Evolutionary conservation across 2,113 vertebrate species (phyloP).

Genomic region (Tauraco erythrolophus): DNA sequence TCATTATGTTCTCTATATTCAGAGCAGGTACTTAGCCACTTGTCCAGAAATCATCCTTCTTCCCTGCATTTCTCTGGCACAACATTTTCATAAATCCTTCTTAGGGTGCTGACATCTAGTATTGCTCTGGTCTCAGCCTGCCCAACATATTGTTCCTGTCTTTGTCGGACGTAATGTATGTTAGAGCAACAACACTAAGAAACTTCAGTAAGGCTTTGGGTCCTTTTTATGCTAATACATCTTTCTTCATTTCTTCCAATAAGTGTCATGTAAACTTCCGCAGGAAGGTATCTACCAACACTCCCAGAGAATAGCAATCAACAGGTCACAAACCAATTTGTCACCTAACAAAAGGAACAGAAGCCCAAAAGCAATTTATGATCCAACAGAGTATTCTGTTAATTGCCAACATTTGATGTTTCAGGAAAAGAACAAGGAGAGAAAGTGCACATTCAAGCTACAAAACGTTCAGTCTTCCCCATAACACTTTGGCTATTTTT

Average conservation of each 20-base stretch:
- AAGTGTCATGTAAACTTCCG: neutral
- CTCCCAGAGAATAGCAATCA: neutral
- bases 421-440: neutral
- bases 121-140: neutral
- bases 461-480: neutral
- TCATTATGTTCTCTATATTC: neutral
- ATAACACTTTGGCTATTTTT: neutral
- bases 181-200: neutral
- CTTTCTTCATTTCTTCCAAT: neutral
- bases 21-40: neutral
- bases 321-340: neutral
- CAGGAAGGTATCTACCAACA: neutral
- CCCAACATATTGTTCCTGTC: neutral
- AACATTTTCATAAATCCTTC: neutral
- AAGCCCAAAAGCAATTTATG: neutral
- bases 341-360: neutral
- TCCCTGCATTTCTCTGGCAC: neutral
- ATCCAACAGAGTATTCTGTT: neutral
- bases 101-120: neutral
- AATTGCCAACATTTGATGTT: neutral
- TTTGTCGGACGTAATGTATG: neutral
- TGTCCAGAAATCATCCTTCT: neutral
- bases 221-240: neutral
- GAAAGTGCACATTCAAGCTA: neutral
- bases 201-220: neutral